phyloP scores from a whole-genome alignment of 2,113 vertebrate species.

The Suricata suricatta region DNA sequence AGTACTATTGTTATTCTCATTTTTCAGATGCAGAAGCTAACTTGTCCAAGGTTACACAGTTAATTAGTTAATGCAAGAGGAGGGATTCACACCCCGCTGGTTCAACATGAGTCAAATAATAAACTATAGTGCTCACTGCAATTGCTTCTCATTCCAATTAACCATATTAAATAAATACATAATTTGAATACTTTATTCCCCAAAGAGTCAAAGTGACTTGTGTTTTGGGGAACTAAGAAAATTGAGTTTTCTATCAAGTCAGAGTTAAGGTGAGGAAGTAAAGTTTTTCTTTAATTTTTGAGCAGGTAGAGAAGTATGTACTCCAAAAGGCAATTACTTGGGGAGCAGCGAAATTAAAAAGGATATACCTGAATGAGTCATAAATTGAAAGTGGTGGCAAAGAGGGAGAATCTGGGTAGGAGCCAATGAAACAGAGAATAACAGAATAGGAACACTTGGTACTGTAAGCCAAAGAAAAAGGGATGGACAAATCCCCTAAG shows the following conservation, averaged over 20 bases:
- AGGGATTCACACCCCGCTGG: neutral
- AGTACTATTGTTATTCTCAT: neutral
- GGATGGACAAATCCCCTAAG: neutral
- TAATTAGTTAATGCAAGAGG: neutral
- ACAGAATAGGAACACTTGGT: neutral
- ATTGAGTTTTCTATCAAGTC: neutral
- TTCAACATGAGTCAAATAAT: neutral
- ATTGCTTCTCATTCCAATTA: neutral
- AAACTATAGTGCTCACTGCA: neutral
- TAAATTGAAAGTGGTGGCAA: neutral
- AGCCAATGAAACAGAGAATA: constrained; percentile 5
- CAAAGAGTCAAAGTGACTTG: neutral
- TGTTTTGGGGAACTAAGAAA: neutral
- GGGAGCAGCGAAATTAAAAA: constrained; percentile 58
- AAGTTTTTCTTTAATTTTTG: neutral
- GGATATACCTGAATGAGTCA: constrained; percentile 35
- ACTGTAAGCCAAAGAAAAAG: neutral
- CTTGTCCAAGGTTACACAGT: neutral
- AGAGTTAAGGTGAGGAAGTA: neutral
- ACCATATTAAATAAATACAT: neutral
- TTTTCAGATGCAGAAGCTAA: neutral
- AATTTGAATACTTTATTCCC: neutral
- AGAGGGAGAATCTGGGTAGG: neutral
- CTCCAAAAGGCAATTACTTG: constrained; percentile 42
- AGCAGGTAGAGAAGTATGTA: neutral